A percentile compares a stretch with the other conserved stretches of the same genome.
These are phyloP conservation scores for Pyrrhura leucotis DNA, from an alignment of 2,797 vertebrate genomes.

Conservation along the genomic window DNA sequence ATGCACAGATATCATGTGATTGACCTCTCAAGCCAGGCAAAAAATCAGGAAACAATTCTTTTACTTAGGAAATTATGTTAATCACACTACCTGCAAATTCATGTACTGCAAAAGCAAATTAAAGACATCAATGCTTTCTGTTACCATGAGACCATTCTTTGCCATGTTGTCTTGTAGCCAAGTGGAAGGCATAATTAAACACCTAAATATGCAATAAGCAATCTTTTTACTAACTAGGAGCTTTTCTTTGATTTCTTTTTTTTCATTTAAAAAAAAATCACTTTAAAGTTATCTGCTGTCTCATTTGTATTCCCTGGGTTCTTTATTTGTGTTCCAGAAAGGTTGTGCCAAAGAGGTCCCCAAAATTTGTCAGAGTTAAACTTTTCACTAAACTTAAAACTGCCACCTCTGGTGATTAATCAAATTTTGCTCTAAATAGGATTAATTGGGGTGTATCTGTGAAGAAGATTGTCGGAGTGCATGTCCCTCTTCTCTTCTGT, in stretches of 20 bases:
- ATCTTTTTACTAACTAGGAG: neutral
- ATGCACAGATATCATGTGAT: neutral
- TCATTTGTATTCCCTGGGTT: neutral
- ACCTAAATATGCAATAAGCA: neutral
- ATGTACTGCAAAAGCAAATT: neutral
- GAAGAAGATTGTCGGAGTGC: conserved; percentile 73
- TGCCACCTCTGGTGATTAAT: conserved; percentile 77
- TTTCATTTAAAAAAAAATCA: neutral
- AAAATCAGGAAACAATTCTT: neutral
- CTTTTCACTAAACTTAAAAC: conserved; percentile 68
- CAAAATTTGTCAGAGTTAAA: conserved; percentile 68
- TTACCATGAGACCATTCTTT: neutral
- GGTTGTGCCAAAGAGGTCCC: neutral
- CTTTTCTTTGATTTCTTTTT: neutral
- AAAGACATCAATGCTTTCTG: neutral
- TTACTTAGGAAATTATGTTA: neutral
- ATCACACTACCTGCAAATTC: neutral
- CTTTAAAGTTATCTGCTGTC: neutral
- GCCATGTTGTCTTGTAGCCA: neutral
- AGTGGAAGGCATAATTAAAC: conserved; percentile 1
- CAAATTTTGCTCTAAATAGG: conserved; percentile 78
- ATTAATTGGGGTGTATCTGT: conserved; percentile 78
- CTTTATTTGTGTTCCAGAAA: conserved; percentile 42
- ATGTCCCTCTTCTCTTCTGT: conserved; percentile 70
- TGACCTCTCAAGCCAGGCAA: neutral